A percentile compares a stretch with the other conserved stretches of the same genome.
These are phyloP conservation scores for Eristalis arbustorum DNA, from an alignment of 2,888 invertebrate species.

Conservation along the genomic window DNA sequence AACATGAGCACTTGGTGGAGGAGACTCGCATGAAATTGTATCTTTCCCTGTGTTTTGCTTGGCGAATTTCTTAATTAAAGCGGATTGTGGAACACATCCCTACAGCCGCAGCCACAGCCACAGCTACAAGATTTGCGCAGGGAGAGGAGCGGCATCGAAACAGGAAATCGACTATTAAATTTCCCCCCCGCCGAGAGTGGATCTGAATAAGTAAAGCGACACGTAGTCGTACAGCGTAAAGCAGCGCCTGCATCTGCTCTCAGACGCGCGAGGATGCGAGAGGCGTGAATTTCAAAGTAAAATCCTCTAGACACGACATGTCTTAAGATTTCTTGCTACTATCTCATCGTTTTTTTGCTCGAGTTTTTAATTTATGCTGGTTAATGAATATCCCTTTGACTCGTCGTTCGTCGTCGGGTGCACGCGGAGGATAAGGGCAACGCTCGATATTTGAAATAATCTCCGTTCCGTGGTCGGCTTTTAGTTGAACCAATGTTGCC, in stretches of 20 bases:
- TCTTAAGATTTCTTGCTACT: background rate
- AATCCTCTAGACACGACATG: conserved; percentile 2
- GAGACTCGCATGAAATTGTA: background rate
- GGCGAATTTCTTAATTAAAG: conserved; percentile 55
- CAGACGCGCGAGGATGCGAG: background rate
- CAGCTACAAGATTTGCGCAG: background rate
- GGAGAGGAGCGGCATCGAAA: background rate
- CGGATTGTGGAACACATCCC: conserved; percentile 39
- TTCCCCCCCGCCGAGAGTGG: conserved; percentile 2
- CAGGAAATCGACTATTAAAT: conserved; percentile 55
- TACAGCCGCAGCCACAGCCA: conserved; percentile 21
- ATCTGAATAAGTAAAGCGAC: conserved; percentile 20
- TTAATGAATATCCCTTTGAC: conserved; percentile 67
- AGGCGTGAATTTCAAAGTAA: conserved; percentile 9
- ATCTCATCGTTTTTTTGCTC: background rate
- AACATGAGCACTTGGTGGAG: background rate
- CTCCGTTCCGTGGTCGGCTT: background rate
- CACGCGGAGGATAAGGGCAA: conserved; percentile 32
- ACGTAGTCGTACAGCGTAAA: background rate
- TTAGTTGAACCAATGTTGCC: background rate
- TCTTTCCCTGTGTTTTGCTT: conserved; percentile 3
- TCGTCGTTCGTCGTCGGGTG: conserved; percentile 14
- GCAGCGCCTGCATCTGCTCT: background rate
- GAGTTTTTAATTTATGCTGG: conserved; percentile 57
- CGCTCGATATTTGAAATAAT: conserved; percentile 40